phyloP scores from a whole-genome alignment of 2,888 invertebrate genomes.

The Pseudanteris insignis region DNA sequence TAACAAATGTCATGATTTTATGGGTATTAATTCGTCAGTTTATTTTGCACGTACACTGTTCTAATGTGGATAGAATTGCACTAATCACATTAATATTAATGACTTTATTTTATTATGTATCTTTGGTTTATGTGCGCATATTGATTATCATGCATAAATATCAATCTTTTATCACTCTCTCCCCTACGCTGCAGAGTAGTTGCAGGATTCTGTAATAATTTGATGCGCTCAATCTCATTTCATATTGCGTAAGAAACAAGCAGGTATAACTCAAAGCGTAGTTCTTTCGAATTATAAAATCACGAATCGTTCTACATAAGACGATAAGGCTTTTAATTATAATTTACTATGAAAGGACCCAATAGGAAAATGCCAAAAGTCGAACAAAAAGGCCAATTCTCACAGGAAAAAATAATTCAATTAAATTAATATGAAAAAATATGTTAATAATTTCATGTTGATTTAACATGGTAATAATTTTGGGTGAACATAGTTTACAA shows the following conservation, averaged over 20 bases:
- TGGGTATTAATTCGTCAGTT: slow-evolving; percentile 27
- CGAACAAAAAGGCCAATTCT: too few relatives aligned
- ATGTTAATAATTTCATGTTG: too few relatives aligned
- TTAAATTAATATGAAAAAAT: too few relatives aligned
- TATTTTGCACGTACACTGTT: slow-evolving; percentile 42
- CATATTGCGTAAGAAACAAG: slow-evolving; percentile 26
- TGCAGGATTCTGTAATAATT: slow-evolving; percentile 39
- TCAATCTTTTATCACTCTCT: slow-evolving; percentile 46
- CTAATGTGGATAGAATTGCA: slow-evolving; percentile 39
- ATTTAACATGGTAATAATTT: too few relatives aligned
- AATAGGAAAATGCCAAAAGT: too few relatives aligned
- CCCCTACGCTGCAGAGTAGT: slow-evolving; percentile 42
- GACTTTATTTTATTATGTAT: slow-evolving; percentile 22
- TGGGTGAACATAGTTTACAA: too few relatives aligned
- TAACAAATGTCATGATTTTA: slow-evolving; percentile 17
- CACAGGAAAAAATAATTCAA: too few relatives aligned
- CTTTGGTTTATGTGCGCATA: slow-evolving; percentile 39
- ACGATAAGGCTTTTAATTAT: too few relatives aligned
- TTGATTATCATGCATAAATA: slow-evolving; percentile 44
- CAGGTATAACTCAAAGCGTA: slow-evolving; percentile 3
- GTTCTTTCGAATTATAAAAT: slow-evolving; percentile 12
- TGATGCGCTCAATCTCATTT: slow-evolving; percentile 28
- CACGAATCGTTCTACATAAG: too few relatives aligned
- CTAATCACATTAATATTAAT: slow-evolving; percentile 36
- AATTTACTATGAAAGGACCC: too few relatives aligned